These are phyloP conservation scores for Branchinecta sandiegonensis DNA, from an alignment of 2,888 invertebrate species.

Conservation along the genomic window DNA sequence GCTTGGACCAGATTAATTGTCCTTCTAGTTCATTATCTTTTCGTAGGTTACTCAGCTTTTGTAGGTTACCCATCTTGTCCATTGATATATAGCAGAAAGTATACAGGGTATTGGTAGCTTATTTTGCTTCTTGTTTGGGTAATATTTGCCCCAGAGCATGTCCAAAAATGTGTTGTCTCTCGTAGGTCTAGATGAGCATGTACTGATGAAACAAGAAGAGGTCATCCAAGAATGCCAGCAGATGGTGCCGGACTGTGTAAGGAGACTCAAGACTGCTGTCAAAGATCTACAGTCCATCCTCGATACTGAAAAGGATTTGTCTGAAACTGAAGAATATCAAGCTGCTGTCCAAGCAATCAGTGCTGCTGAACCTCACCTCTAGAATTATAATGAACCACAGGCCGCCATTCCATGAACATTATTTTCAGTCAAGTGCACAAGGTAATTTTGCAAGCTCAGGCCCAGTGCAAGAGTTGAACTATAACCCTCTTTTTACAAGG, in stretches of 20 bases:
- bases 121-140: too few relatives aligned
- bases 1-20: too few relatives aligned
- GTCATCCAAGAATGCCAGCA: slow-evolving; percentile 73
- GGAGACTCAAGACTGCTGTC: slow-evolving; percentile 57
- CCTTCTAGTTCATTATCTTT: too few relatives aligned
- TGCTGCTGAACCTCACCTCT: slow-evolving; percentile 32
- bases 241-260: slow-evolving; percentile 83
- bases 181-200: slow-evolving; percentile 45
- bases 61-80: too few relatives aligned
- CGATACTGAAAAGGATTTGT: slow-evolving; percentile 59
- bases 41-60: too few relatives aligned
- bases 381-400: slow-evolving; percentile 3
- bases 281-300: slow-evolving; percentile 57
- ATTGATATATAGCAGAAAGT: too few relatives aligned
- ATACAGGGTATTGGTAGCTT: too few relatives aligned
- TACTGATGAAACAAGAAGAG: slow-evolving; percentile 65
- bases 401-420: background rate
- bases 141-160: too few relatives aligned
- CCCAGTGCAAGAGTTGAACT: too few relatives aligned
- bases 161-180: slow-evolving; percentile 17
- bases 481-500: too few relatives aligned
- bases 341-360: slow-evolving; percentile 51
- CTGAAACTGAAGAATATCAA: slow-evolving; percentile 52
- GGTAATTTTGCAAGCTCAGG: too few relatives aligned
- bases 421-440: too few relatives aligned